Evolutionary conservation across 2,888 invertebrate genomes (phyloP), one percentile per base, ranked within the genome.

Genomic region (Digitonthophagus gazella): DNA sequence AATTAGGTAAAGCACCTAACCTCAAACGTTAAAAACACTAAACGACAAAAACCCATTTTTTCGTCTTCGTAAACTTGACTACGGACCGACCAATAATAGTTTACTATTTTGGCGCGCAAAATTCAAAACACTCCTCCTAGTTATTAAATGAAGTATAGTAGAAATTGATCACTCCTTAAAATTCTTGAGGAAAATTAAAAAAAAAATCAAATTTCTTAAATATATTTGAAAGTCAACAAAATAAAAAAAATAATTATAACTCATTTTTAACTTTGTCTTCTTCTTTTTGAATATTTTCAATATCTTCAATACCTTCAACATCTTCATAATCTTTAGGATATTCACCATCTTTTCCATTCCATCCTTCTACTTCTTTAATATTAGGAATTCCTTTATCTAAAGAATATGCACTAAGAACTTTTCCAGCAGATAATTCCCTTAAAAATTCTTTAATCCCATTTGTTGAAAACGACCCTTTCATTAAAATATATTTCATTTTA

Each of bases 371-470:
- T 2, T 15, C 54, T 28, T 15, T 18, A 55, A 65, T 15, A 8
- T 65, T 55, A 44, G 61, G 61, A 19, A 65, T 65, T 54, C 44
- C 55, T 15, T 44, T 14, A 1, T 18, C 44, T 16, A 65, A 18
- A 11, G 65, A 15, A 18, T 14, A 15, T 2, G 54, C 54, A n/a
- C 55, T 65, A 5, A 61, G n/a, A n/a, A 28, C 65, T 15, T 55
- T 22, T 6, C 65, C 70, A 28, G 19, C 61, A 0, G 67, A 18
- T 44, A 71, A 19, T 14, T 67, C 65, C 15, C 89, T 86, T 56
- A 97, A 85, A 85, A 97, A 98, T 81, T 96, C 96, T 77, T 92
- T 91, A 80, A 98, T 95, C 73, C 97, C 97, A 66, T 90, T 90
- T 77, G 91, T 89, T 0, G 94, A 93, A 86, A 96, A 98, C 15